These are phyloP conservation scores for Habropoda laboriosa DNA, from an alignment of 1,140 invertebrate genomes.

Conservation along the genomic window DNA sequence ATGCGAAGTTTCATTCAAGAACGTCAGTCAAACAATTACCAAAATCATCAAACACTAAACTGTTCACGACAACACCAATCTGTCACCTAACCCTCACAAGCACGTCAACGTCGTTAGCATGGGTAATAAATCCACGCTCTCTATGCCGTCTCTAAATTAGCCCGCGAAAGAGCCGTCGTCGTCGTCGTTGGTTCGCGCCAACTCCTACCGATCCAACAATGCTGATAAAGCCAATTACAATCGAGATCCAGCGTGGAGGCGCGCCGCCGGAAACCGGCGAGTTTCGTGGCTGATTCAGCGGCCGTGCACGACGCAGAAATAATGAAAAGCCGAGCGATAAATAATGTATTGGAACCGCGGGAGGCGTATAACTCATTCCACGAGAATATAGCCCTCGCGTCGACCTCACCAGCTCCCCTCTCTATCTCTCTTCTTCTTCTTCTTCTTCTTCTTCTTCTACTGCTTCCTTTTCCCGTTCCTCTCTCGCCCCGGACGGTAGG, in stretches of 20 bases:
- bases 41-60: too few relatives aligned
- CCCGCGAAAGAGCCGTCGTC: neutral
- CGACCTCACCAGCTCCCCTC: slow-evolving; percentile 33
- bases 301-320: slow-evolving; percentile 68
- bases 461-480: slow-evolving; percentile 42
- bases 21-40: too few relatives aligned
- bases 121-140: neutral
- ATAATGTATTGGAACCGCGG: slow-evolving; percentile 81
- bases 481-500: slow-evolving; percentile 42
- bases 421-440: slow-evolving; percentile 10
- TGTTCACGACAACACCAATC: too few relatives aligned
- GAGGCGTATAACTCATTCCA: slow-evolving; percentile 79
- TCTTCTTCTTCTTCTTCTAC: slow-evolving; percentile 42
- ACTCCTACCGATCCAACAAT: slow-evolving; percentile 6
- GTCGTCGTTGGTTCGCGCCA: neutral
- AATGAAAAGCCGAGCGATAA: slow-evolving; percentile 81
- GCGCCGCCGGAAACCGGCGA: slow-evolving; percentile 37
- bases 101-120: neutral
- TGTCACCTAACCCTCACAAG: too few relatives aligned
- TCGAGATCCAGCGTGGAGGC: neutral
- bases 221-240: slow-evolving; percentile 33
- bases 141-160: neutral
- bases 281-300: slow-evolving; percentile 50
- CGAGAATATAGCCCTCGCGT: slow-evolving; percentile 66
- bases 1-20: too few relatives aligned